These are phyloP conservation scores for Thereva nobilitata DNA, from an alignment of 2,888 invertebrate genomes.

Conservation along the genomic window DNA sequence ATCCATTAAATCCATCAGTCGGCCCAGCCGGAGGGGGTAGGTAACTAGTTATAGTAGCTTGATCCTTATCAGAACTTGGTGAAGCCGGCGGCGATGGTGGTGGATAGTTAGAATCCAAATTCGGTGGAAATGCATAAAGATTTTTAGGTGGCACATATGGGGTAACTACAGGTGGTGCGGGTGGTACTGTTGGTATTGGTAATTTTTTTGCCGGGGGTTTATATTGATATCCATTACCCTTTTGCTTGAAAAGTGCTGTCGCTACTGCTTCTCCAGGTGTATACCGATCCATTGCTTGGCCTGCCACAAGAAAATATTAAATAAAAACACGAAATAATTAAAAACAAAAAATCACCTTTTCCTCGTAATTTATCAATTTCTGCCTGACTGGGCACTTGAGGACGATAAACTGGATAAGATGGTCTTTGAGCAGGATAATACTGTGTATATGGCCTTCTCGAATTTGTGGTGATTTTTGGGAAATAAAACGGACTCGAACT, in stretches of 20 bases:
- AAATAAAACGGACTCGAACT: slow-evolving; percentile 53
- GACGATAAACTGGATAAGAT: slow-evolving; percentile 43
- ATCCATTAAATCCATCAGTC: slow-evolving; percentile 42
- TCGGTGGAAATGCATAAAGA: slow-evolving; percentile 55
- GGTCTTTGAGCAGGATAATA: neutral
- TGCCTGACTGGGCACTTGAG: slow-evolving; percentile 44
- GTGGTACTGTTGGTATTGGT: neutral
- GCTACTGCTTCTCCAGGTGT: slow-evolving; percentile 55
- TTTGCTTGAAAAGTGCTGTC: slow-evolving; percentile 46
- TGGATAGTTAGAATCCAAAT: slow-evolving; percentile 52
- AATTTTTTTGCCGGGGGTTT: slow-evolving; percentile 39
- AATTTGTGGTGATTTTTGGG: slow-evolving; percentile 23
- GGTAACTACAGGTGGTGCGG: neutral
- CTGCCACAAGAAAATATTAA: slow-evolving; percentile 43
- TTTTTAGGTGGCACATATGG: slow-evolving; percentile 45
- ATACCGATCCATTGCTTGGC: slow-evolving; percentile 52
- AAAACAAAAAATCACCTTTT: slow-evolving; percentile 40
- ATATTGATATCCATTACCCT: slow-evolving; percentile 45
- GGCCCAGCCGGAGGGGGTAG: slow-evolving; percentile 53
- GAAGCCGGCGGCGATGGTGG: slow-evolving; percentile 49
- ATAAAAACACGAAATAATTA: neutral
- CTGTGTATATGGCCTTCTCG: neutral
- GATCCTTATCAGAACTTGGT: slow-evolving; percentile 47
- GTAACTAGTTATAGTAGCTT: slow-evolving; percentile 50
- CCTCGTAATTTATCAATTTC: slow-evolving; percentile 49